Evolutionary conservation across 2,113 vertebrate species (phyloP).

Genomic region (Ammospiza caudacuta): DNA sequence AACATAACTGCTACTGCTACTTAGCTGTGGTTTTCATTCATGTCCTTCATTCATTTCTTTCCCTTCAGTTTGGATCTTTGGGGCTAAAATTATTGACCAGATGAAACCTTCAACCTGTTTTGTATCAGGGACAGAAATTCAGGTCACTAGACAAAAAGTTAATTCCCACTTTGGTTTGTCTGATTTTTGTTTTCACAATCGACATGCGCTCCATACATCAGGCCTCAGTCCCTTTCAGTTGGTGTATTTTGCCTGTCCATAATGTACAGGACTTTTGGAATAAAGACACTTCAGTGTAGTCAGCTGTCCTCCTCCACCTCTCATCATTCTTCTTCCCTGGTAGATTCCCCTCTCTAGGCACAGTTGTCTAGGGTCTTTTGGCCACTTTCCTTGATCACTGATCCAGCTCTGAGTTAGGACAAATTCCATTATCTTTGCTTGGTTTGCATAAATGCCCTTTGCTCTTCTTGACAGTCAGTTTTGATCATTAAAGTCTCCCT

Average conservation of each 20-base stretch:
- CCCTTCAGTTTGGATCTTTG: neutral
- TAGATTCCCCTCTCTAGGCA: neutral
- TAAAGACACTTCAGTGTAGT: too few relatives aligned
- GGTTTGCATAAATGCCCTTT: neutral
- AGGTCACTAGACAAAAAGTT: neutral
- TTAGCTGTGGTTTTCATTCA: neutral
- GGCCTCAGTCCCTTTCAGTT: neutral
- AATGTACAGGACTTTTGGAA: neutral
- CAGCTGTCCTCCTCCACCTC: too few relatives aligned
- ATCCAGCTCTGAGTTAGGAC: neutral
- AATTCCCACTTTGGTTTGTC: neutral
- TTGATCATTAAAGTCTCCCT: neutral
- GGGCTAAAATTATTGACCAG: neutral
- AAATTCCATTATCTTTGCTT: neutral
- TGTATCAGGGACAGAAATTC: neutral
- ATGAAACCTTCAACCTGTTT: neutral
- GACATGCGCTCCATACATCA: neutral
- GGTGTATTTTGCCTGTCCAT: neutral
- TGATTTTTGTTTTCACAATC: neutral
- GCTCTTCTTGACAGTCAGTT: neutral
- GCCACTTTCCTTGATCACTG: neutral
- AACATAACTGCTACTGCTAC: neutral
- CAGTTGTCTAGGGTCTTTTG: neutral
- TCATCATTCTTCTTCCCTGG: neutral
- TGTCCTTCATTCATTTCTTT: neutral